Conservation (phyloP, 2,113 vertebrate species). For the Zosterops hypoxanthus region DNA sequence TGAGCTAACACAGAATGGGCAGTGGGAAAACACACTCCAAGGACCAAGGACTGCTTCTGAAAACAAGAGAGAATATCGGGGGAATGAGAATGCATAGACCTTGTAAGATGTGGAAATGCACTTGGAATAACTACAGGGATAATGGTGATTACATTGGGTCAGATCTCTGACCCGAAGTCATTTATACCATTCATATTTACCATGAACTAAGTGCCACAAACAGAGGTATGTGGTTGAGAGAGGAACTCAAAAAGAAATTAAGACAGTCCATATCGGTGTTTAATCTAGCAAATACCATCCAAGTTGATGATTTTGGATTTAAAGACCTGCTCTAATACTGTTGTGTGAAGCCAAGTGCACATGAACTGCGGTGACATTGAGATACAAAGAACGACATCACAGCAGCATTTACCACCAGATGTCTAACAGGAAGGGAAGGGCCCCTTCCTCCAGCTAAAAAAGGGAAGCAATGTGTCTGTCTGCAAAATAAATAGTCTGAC, state of each 20-base stretch:
- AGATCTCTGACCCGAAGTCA: background rate
- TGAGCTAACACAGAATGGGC: fast-evolving
- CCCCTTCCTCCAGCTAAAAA: background rate
- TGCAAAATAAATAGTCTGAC: background rate
- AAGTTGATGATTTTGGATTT: background rate
- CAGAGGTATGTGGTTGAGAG: fast-evolving
- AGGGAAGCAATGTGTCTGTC: background rate
- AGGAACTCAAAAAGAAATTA: background rate
- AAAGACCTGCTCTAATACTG: background rate
- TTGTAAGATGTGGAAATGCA: background rate
- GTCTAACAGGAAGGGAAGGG: background rate
- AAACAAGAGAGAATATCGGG: background rate
- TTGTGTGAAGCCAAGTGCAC: background rate
- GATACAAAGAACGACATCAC: background rate
- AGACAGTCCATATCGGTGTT: background rate
- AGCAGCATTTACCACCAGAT: background rate
- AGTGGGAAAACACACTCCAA: background rate
- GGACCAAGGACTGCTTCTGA: background rate
- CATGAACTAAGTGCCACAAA: too few relatives aligned
- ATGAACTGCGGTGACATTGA: background rate
- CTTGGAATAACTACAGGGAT: background rate
- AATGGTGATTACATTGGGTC: too few relatives aligned
- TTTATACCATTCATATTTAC: too few relatives aligned
- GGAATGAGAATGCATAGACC: background rate
- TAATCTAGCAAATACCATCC: background rate